These are phyloP conservation scores for Trachelus troglodyta DNA, from an alignment of 2,888 invertebrate species.

Conservation along the genomic window DNA sequence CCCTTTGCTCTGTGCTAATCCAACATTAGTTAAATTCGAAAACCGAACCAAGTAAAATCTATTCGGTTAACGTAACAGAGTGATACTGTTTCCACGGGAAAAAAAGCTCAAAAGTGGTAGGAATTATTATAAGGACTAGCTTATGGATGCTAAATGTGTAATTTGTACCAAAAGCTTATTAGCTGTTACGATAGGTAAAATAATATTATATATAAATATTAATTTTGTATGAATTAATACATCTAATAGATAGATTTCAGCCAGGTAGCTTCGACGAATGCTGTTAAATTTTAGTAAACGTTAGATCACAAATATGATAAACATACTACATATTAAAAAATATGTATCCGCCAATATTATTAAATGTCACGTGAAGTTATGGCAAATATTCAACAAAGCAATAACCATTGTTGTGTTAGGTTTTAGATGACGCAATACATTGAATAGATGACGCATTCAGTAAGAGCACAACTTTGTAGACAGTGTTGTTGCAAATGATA, in stretches of 20 bases:
- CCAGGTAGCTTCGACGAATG: neutral
- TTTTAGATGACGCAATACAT: neutral
- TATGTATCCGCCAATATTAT: neutral
- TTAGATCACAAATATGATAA: too few relatives aligned
- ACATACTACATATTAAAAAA: neutral
- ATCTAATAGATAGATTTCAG: neutral
- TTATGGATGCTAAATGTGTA: neutral
- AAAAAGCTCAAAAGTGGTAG: neutral
- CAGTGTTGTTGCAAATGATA: neutral
- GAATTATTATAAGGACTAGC: neutral
- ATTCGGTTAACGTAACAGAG: conserved; percentile 36
- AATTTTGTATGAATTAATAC: neutral
- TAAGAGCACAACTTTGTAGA: neutral
- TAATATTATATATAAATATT: neutral
- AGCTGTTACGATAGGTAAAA: neutral
- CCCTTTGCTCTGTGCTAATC: neutral
- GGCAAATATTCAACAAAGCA: neutral
- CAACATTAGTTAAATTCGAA: conserved; percentile 15
- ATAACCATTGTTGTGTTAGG: neutral
- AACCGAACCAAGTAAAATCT: conserved; percentile 40
- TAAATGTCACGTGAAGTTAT: neutral
- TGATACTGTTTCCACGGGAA: neutral
- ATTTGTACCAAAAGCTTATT: neutral
- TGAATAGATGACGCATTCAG: neutral
- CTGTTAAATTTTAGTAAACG: neutral